Base-by-base conservation (phyloP, 2,797 vertebrate species). In the Astyanax mexicanus region DNA sequence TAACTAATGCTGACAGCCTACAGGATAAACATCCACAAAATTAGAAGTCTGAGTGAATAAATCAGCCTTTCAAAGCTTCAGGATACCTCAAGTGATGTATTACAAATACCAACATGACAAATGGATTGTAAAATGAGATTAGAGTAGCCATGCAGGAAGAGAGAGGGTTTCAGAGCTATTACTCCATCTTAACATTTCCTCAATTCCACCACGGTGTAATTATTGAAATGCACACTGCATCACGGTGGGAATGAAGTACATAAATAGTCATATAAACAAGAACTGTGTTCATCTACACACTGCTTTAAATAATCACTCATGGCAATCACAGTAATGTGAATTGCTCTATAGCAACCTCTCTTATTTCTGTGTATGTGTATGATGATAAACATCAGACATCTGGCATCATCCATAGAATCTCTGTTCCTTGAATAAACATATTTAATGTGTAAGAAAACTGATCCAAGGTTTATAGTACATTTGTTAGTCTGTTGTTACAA, bases 171-270 rank as follows among this genome's bases (percentile, higher is more conserved):
- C 37, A 29, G 15, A 65, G 42, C 45, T 45, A 65, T 65, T 45
- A 27, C 23, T 47, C 23, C 23, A 5, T 29, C 42, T 27, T 49
- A 27, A 66, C 40, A 29, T 45, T 66, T 66, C 62, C 66, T 66
- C 8, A 66, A 66, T 62, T 47, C 60, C 11, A 64, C 45, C 61
- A 27, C 11, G 1, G 44, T 11, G 27, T 17, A 65, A 45, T 65
- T 65, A 67, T 47, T 67, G 35, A 9, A 65, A 45, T 47, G 40
- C 12, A 9, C 6, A 45, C 23, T 44, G 61, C 42, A 66, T 67
- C 6, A 40, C 3, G 25, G 32, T 67, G 42, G 42, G 38, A 47
- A 66, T 15, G 42, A 40, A 23, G 40, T 19, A n/a, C 13, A 45
- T 23, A 47, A 8, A 27, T n/a, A n/a, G n/a, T n/a, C n/a, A 29